Evolutionary conservation across 2,113 vertebrate genomes (phyloP).

Genomic region (Orientallactaga bullata): DNA sequence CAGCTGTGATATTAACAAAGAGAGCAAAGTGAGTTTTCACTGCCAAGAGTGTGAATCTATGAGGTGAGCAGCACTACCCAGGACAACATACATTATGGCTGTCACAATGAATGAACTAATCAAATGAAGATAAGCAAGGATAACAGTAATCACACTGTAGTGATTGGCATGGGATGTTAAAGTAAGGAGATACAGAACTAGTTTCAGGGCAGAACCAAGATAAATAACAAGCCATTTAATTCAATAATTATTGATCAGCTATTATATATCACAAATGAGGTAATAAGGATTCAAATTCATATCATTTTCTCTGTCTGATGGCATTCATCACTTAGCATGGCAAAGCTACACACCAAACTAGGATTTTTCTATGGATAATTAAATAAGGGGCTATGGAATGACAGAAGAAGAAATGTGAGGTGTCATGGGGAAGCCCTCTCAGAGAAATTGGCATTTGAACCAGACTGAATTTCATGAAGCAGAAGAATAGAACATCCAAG

Average conservation of each 20-base stretch:
- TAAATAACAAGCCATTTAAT: not conserved
- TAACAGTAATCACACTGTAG: not conserved
- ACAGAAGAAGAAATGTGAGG: not conserved
- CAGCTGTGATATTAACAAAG: not conserved
- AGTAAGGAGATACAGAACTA: not conserved
- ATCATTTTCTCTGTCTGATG: not conserved
- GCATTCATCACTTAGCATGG: not conserved
- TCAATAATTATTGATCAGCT: not conserved
- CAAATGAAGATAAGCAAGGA: not conserved
- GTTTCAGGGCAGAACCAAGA: slow-evolving; percentile 19
- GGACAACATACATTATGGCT: not conserved
- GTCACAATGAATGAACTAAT: not conserved
- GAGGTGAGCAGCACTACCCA: not conserved
- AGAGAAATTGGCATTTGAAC: not conserved
- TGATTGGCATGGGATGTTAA: not conserved
- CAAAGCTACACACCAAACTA: not conserved
- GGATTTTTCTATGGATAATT: not conserved
- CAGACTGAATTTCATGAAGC: not conserved
- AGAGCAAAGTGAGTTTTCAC: not conserved
- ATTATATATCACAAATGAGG: not conserved
- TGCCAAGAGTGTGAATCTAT: not conserved
- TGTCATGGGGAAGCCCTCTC: not conserved
- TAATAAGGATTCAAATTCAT: not conserved
- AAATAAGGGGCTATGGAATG: not conserved
- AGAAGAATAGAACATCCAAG: not conserved